phyloP scores from a whole-genome alignment of 2,113 vertebrate genomes.

The Calyptomena viridis region DNA sequence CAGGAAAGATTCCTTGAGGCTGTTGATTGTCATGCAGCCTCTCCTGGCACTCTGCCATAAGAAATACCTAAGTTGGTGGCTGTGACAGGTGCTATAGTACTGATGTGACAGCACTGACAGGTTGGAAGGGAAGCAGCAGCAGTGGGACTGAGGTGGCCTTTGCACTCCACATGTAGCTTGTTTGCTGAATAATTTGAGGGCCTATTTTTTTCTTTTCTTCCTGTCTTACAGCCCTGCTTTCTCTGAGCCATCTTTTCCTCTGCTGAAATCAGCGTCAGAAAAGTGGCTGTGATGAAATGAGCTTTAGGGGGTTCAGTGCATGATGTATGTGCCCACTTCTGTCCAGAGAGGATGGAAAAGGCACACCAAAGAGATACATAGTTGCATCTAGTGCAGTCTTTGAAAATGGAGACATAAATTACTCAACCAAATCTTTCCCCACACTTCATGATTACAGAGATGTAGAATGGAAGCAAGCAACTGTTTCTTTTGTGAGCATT shows the following conservation, averaged over 20 bases:
- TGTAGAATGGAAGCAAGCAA: not conserved
- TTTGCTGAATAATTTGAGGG: not conserved
- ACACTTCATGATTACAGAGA: not conserved
- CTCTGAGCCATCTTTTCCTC: not conserved
- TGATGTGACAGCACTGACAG: constrained; percentile 22
- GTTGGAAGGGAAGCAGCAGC: not conserved
- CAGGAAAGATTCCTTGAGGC: constrained; percentile 37
- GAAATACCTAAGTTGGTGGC: constrained; percentile 9
- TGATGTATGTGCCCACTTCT: not conserved
- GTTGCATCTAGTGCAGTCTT: not conserved
- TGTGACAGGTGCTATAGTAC: not conserved
- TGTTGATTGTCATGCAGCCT: constrained; percentile 45
- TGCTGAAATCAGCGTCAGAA: not conserved
- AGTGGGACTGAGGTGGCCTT: not conserved
- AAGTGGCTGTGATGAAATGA: not conserved
- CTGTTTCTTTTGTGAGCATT: not conserved
- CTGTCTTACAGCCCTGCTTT: not conserved
- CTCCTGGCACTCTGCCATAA: constrained; percentile 47
- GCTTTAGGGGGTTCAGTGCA: not conserved
- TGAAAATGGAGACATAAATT: not conserved
- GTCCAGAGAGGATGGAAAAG: not conserved
- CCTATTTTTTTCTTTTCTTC: not conserved
- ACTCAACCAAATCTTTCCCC: not conserved
- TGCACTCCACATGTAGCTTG: not conserved
- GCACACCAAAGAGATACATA: not conserved